Evolutionary conservation across 2,113 vertebrate species (phyloP).

Genomic region (Poeciliopsis occidentalis): DNA sequence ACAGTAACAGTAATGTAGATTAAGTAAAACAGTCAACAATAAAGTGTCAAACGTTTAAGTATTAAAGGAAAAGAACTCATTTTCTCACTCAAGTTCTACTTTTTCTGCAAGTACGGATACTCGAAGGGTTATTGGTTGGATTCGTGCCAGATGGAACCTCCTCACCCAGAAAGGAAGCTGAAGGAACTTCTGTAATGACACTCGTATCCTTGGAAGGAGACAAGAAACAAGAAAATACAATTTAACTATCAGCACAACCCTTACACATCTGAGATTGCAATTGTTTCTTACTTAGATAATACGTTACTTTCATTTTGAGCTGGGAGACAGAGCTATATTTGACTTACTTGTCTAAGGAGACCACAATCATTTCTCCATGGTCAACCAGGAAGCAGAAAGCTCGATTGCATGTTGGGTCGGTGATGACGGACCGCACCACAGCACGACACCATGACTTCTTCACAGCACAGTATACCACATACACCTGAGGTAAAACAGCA

Average conservation of each 20-base stretch:
- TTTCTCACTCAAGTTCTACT: constrained; percentile 84
- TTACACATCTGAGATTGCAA: not conserved
- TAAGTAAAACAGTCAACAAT: not conserved
- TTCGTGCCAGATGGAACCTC: constrained; percentile 84
- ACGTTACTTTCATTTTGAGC: too few species aligned
- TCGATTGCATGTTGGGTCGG: constrained; percentile 25
- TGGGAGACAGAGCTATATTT: not conserved
- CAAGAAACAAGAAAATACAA: not conserved
- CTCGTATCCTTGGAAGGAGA: constrained; percentile 77
- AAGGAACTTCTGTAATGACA: constrained; percentile 79
- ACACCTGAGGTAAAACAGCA: constrained; percentile 62
- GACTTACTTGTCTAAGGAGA: constrained; percentile 69
- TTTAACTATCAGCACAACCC: not conserved
- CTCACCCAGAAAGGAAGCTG: constrained; percentile 85
- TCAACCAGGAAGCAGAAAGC: constrained; percentile 76
- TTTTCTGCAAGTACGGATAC: constrained; percentile 78
- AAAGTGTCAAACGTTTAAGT: not conserved
- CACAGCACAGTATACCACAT: constrained; percentile 70
- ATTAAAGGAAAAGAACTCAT: not conserved
- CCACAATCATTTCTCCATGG: constrained; percentile 67
- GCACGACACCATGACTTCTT: constrained; percentile 78
- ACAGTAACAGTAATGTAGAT: too few species aligned
- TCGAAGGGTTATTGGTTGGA: constrained; percentile 82
- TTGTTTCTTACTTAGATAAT: not conserved
- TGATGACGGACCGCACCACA: constrained; percentile 63